Evolutionary conservation across 1,140 invertebrate species (phyloP).

Genomic region (Zaprionus kolodkinae): DNA sequence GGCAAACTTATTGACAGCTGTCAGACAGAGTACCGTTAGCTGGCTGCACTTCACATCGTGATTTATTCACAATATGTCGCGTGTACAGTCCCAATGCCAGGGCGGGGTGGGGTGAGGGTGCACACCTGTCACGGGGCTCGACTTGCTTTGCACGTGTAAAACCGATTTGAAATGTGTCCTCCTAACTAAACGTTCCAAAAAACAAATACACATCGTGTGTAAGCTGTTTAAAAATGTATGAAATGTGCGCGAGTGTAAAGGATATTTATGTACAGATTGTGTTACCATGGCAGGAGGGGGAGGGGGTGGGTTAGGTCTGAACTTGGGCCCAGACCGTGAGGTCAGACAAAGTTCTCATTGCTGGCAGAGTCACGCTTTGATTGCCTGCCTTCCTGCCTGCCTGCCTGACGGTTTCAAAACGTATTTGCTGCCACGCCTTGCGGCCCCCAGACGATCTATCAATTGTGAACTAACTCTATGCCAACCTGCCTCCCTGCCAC

Average conservation of each 20-base stretch:
- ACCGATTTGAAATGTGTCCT: constrained; percentile 54
- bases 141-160: constrained; percentile 41
- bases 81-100: neutral
- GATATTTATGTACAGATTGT: constrained; percentile 29
- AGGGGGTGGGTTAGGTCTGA: too few species aligned
- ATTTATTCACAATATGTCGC: neutral
- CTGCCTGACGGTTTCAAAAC: constrained; percentile 8
- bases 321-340: constrained; percentile 27
- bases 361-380: constrained; percentile 61
- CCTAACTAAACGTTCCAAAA: constrained; percentile 50
- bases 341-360: constrained; percentile 36
- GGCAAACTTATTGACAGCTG: constrained; percentile 3
- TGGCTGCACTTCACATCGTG: neutral
- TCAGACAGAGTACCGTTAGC: neutral
- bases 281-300: too few species aligned
- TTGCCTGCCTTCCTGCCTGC: constrained; percentile 37
- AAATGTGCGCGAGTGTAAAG: constrained; percentile 35
- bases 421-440: constrained; percentile 25
- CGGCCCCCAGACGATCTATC: constrained; percentile 41
- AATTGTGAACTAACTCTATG: constrained; percentile 21
- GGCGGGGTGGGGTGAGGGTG: neutral
- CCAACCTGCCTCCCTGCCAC: constrained; percentile 32
- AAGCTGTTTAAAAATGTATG: constrained; percentile 60
- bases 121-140: constrained; percentile 15
- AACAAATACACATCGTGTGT: neutral